phyloP scores from a whole-genome alignment of 1,140 invertebrate genomes.

The Semibalanus balanoides region DNA sequence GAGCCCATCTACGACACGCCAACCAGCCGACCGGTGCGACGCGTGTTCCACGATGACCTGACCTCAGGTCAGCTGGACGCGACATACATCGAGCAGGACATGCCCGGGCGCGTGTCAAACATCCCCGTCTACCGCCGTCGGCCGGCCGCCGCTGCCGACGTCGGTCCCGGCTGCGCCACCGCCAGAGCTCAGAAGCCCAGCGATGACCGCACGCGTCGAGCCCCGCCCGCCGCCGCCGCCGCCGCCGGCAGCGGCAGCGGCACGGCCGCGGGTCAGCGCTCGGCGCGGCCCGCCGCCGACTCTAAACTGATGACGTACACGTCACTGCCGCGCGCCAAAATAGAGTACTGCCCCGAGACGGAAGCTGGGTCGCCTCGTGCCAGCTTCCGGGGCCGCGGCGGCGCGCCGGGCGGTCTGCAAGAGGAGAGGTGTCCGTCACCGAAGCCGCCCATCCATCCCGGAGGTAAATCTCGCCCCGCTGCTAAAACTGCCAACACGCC shows the following conservation, averaged over 20 bases:
- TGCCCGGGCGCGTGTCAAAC: background rate
- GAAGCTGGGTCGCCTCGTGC: background rate
- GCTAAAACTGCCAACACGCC: background rate
- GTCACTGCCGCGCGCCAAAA: background rate
- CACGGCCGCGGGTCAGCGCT: no score
- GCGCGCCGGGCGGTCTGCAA: background rate
- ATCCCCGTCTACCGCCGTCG: background rate
- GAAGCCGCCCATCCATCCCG: background rate
- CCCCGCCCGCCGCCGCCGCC: no score
- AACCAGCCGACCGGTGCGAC: no score
- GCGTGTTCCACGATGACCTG: background rate
- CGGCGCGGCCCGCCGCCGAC: background rate
- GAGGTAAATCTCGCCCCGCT: background rate
- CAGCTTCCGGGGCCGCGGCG: background rate
- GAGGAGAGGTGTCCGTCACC: background rate
- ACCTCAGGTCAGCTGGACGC: background rate
- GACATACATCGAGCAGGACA: background rate
- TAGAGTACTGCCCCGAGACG: background rate
- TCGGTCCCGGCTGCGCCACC: background rate
- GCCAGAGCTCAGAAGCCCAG: background rate
- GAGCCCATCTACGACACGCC: background rate
- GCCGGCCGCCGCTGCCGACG: background rate
- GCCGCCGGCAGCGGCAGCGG: no score
- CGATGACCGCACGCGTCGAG: background rate
- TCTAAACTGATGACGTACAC: background rate